Conservation (phyloP, 2,888 invertebrate genomes). For the Caenorhabditis afra region DNA sequence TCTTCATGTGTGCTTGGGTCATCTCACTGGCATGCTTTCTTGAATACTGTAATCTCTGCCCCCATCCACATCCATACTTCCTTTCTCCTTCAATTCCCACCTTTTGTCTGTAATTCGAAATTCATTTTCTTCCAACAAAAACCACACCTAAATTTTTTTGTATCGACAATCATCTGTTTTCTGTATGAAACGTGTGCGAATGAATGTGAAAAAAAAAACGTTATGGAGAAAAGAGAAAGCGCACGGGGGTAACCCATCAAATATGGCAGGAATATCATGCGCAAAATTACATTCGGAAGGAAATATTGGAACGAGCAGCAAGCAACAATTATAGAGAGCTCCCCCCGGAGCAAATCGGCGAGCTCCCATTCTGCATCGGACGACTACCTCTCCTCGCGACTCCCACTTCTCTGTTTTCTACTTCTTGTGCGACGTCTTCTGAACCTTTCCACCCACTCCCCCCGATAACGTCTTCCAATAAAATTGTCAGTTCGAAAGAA, state of each 20-base stretch:
- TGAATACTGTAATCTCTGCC: not conserved
- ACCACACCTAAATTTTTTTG: not conserved
- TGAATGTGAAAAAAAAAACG: not conserved
- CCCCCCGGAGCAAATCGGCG: too few species aligned
- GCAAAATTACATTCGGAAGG: conserved; percentile 44
- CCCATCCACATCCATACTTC: not conserved
- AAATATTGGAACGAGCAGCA: conserved; percentile 10
- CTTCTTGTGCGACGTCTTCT: too few species aligned
- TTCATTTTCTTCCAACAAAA: too few species aligned
- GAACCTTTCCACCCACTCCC: too few species aligned
- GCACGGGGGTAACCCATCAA: not conserved
- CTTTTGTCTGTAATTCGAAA: not conserved
- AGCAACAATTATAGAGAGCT: conserved; percentile 44
- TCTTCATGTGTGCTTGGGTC: not conserved
- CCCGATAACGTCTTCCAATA: too few species aligned
- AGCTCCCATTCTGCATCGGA: not conserved
- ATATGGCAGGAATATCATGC: not conserved
- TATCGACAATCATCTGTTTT: not conserved
- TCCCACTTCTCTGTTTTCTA: too few species aligned
- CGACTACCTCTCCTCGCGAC: not conserved
- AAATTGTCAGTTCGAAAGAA: too few species aligned
- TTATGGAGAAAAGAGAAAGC: not conserved
- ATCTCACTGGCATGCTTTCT: not conserved
- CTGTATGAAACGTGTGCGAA: conserved; percentile 1
- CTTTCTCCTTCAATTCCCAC: not conserved